These are phyloP conservation scores for Dendrocincla tyrannina DNA, from an alignment of 2,797 vertebrate species.

Conservation along the genomic window DNA sequence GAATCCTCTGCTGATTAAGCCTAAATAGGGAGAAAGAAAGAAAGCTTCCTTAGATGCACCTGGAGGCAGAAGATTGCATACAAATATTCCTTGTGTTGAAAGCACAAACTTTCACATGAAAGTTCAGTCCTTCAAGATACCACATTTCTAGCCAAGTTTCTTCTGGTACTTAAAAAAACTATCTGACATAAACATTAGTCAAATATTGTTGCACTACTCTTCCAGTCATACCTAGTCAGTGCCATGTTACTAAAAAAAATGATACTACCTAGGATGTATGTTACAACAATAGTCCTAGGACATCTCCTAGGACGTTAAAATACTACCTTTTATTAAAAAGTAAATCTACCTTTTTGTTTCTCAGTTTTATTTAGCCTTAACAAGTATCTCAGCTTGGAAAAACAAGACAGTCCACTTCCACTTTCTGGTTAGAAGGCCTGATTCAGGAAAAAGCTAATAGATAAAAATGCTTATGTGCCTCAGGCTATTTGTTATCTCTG, in stretches of 20 bases:
- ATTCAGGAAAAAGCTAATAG: background rate
- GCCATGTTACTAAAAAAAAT: background rate
- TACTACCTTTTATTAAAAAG: background rate
- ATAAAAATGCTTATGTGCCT: background rate
- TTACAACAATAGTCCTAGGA: background rate
- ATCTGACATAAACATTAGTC: background rate
- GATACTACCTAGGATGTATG: rapidly evolving
- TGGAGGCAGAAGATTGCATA: background rate
- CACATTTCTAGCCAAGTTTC: background rate
- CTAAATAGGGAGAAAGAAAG: background rate
- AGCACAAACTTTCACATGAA: background rate
- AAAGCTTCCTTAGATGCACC: background rate
- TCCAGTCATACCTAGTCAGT: background rate
- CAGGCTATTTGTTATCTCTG: background rate
- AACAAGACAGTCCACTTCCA: background rate
- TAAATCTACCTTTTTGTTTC: background rate
- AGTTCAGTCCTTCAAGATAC: background rate
- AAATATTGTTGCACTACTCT: background rate
- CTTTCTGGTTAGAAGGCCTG: background rate
- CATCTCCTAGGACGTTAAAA: background rate
- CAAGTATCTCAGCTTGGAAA: background rate
- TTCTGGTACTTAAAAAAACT: background rate
- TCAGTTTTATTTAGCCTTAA: background rate
- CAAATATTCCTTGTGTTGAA: background rate
- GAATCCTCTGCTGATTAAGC: background rate